Percentiles rank a stretch among this genome's conserved stretches.
Evolutionary conservation across 2,797 vertebrate species (phyloP).

Genomic region (Apodemus agrarius): DNA sequence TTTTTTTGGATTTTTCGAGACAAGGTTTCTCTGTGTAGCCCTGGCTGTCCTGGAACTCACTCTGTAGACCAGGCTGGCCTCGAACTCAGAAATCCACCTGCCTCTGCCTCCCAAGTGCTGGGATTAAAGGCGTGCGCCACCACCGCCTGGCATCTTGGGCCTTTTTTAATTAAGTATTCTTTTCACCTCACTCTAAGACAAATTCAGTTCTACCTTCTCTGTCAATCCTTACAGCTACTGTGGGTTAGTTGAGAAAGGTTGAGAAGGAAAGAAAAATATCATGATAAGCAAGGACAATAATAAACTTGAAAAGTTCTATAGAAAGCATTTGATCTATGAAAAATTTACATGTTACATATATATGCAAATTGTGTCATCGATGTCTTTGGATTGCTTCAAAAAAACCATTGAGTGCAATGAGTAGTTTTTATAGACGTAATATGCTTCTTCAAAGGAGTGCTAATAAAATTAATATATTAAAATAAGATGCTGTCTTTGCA

Average conservation of each 20-base stretch:
- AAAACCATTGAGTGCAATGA: background rate
- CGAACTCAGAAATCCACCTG: too few species aligned
- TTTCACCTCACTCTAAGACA: conserved; percentile 29
- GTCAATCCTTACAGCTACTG: conserved; percentile 6
- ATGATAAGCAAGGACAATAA: background rate
- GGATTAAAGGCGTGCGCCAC: too few species aligned
- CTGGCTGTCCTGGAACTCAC: too few species aligned
- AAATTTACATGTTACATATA: background rate
- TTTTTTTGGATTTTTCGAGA: too few species aligned
- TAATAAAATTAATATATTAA: background rate
- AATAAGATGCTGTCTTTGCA: conserved; percentile 34
- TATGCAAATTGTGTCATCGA: background rate
- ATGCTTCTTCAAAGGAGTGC: conserved; percentile 12
- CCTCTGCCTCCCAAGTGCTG: too few species aligned
- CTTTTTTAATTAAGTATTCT: conserved; percentile 43
- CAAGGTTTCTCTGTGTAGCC: too few species aligned
- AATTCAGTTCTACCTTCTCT: conserved; percentile 25
- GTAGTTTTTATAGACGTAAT: background rate
- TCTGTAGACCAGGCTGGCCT: too few species aligned
- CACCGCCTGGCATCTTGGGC: too few species aligned
- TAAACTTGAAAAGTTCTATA: conserved; percentile 18
- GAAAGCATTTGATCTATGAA: background rate
- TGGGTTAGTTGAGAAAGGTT: conserved; percentile 13
- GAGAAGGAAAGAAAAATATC: background rate
- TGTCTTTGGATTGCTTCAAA: conserved; percentile 52